Base-by-base conservation (phyloP, 1,140 invertebrate genomes). In the Artemia franciscana region DNA sequence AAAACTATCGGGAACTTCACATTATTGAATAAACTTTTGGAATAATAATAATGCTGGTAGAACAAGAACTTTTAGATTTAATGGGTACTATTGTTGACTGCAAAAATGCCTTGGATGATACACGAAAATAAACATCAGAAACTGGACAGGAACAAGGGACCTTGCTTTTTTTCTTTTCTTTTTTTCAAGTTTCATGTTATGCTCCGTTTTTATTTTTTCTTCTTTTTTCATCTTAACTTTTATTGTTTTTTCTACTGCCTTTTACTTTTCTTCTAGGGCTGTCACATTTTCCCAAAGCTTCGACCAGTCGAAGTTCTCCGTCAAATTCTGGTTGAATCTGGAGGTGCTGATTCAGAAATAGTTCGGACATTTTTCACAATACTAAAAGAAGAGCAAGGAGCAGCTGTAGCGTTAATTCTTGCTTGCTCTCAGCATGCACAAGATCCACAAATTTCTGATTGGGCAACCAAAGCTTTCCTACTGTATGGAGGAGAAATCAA, bases 401-500 rank as follows among this genome's bases (percentile, higher is more conserved):
- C 90, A 74, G 86, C 88, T 0, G 89, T 86, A 5, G 84, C 84
- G 62, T 74, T 95, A 3, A 83, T 91, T 66, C 71, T 96, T 58
- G 89, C 90, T 0, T 92, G 88, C 56, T 77, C 81, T 65, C 81
- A 80, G 67, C 79, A 73, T 67, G 74, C 78, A 61, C 79, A 78
- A 65, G 84, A 84, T 26, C 24, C 25, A 3, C 66, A 81, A 77
- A 70, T 83, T 0, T 79, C 82, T 51, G 85, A 94, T 68, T 88
- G 86, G 83, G 91, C 92, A 3, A 85, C 85, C 1, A 80, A 88
- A 69, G 91, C 91, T 0, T 93, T 95, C 71, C 91, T 95, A 69
- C 73, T 91, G 62, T 93, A 91, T 72, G 91, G 92, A 27, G 85
- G 85, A 9, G 88, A 92, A 68, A 78, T 60, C 1, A 64, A 60